These are phyloP conservation scores for Oreochromis spilurus DNA, from an alignment of 2,113 vertebrate species.

Conservation along the genomic window DNA sequence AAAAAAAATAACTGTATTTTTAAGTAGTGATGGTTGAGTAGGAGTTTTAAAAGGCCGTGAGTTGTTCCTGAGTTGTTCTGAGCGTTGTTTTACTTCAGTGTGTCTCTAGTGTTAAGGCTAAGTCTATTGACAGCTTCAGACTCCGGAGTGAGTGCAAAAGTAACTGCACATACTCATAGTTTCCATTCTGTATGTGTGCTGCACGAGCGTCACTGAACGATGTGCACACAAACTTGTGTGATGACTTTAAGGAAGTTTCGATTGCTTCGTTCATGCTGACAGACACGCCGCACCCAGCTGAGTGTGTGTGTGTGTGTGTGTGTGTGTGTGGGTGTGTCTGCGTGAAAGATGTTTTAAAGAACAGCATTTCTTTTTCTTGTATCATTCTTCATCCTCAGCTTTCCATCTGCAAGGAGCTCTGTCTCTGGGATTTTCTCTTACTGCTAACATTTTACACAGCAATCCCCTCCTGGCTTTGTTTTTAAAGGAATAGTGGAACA, in stretches of 20 bases:
- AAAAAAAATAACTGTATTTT: neutral
- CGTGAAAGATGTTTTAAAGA: neutral
- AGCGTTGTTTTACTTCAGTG: neutral
- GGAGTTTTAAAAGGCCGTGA: neutral
- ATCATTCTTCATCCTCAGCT: constrained; percentile 14
- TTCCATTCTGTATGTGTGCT: neutral
- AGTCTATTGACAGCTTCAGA: constrained; percentile 10
- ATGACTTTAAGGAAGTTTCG: neutral
- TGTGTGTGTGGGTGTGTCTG: neutral
- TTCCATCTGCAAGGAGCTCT: neutral
- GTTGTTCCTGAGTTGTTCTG: neutral
- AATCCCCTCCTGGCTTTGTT: neutral
- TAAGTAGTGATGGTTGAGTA: neutral
- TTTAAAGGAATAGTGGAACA: neutral
- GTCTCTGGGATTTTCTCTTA: neutral
- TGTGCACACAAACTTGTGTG: neutral
- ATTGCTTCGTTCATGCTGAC: neutral
- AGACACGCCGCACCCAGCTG: neutral
- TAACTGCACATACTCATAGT: neutral
- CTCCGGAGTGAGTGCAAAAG: neutral
- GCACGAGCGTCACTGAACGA: neutral
- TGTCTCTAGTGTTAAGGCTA: neutral
- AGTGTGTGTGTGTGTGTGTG: neutral
- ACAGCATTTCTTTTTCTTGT: neutral
- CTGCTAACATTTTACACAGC: neutral